Conservation (phyloP, 2,888 invertebrate species). For the Amiota communis region DNA sequence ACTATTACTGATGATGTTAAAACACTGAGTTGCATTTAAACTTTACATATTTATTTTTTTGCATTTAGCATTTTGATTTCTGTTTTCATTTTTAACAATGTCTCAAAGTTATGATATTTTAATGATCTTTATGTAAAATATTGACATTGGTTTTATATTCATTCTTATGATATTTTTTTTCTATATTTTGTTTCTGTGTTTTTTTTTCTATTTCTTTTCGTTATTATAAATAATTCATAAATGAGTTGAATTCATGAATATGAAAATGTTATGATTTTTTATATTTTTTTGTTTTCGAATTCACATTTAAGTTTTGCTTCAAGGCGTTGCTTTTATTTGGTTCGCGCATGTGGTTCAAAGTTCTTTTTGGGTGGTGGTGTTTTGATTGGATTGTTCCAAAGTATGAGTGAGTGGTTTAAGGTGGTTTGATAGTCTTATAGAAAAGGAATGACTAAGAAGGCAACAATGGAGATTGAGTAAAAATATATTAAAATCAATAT, state of each 20-base stretch:
- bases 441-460: no score
- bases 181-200: constrained; percentile 34
- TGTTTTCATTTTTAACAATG: constrained; percentile 18
- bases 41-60: constrained; percentile 1
- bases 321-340: no score
- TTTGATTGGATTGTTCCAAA: no score
- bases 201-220: constrained; percentile 33
- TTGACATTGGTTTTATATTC: constrained; percentile 50
- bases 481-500: no score
- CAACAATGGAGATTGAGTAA: no score
- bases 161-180: constrained; percentile 43
- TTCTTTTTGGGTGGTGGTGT: no score
- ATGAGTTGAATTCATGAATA: constrained; percentile 36
- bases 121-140: constrained; percentile 39
- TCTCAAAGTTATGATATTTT: constrained; percentile 26
- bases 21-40: neutral
- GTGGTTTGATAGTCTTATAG: no score
- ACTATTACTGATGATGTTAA: no score
- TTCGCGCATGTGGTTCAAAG: no score
- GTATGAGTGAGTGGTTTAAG: no score
- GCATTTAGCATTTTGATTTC: constrained; percentile 4
- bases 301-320: no score
- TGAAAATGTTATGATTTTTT: constrained; percentile 30
- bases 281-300: no score
- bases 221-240: constrained; percentile 51